These are phyloP conservation scores for Nasonia giraulti DNA, from an alignment of 1,140 invertebrate species.

Conservation along the genomic window DNA sequence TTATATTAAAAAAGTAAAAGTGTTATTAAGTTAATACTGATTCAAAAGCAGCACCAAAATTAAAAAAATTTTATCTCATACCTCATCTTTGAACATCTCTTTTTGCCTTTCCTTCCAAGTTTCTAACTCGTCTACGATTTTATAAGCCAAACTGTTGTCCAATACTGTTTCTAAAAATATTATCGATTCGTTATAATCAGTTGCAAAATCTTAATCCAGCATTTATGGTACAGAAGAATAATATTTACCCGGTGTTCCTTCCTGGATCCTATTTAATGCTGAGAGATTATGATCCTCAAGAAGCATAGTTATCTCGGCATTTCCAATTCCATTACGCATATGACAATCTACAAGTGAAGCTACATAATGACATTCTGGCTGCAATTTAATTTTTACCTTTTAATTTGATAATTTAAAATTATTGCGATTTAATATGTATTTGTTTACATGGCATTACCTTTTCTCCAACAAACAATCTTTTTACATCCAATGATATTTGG, in stretches of 20 bases:
- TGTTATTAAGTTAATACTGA: conserved; percentile 30
- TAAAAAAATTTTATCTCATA: conserved; percentile 48
- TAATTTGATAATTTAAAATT: not conserved
- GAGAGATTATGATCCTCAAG: conserved; percentile 65
- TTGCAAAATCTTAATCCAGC: not conserved
- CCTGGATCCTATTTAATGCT: conserved; percentile 57
- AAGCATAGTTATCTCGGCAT: conserved; percentile 61
- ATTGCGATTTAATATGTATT: not conserved
- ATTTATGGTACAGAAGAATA: not conserved
- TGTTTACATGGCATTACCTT: conserved; percentile 57
- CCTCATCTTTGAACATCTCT: conserved; percentile 71
- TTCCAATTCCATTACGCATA: conserved; percentile 61
- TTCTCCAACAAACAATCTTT: conserved; percentile 60
- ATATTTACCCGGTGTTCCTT: conserved; percentile 57
- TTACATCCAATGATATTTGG: conserved; percentile 60
- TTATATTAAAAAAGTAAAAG: conserved; percentile 34
- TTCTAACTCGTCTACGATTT: conserved; percentile 75
- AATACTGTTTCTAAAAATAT: conserved; percentile 61
- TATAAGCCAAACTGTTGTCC: conserved; percentile 72
- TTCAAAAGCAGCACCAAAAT: not conserved
- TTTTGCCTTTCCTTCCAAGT: conserved; percentile 75
- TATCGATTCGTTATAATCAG: not conserved
- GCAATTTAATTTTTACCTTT: conserved; percentile 23
- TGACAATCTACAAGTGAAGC: conserved; percentile 58
- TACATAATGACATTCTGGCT: conserved; percentile 64